Base-by-base conservation (phyloP, 2,797 vertebrate genomes). In the Eulemur rubriventer region DNA sequence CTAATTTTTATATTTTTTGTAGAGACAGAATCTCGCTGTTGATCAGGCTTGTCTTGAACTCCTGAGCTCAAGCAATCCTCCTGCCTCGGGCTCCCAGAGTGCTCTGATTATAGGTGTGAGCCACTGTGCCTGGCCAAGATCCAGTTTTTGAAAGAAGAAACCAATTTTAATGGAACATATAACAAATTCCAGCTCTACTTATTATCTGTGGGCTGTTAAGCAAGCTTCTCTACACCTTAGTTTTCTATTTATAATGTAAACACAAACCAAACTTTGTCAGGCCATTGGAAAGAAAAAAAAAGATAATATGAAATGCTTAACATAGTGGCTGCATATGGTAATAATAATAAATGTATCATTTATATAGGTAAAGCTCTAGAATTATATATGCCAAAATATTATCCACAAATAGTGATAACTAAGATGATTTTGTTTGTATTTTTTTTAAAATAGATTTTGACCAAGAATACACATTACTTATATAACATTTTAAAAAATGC, bases 191-290 rank as follows among this genome's bases (percentile, higher is more conserved):
- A 93, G 43, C 6, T 78, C 13, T 28, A 41, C 8, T 76, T 89
- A 89, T 7, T 92, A 85, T 28, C n/a, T 76, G 2, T 70, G 26
- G 22, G 0, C 52, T 35, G 4, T 61, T 93, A 38, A 72, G 59
- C 4, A 57, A 80, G 46, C 14, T 61, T 87, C 46, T 86, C 8
- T 57, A 70, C 38, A 38, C 18, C 52, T 94, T 55, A 69, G 46
- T 96, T 79, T 93, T 61, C 17, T n/a, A 14, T 18, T 79, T 57
- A 57, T 43, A 94, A 65, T 76, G 50, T 87, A 95, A 95, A 61
- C 7, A 61, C 16, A 84, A 88, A 59, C 50, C 48, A 73, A 80
- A 86, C 3, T 63, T 63, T 75, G 14, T 50, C 87, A 87, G 4
- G 38, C 35, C 30, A 59, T 59, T 91, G 33, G 69, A 82, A 83